A percentile compares a stretch with the other conserved stretches of the same genome.
These are phyloP conservation scores for Baryphthengus martii DNA, from an alignment of 2,113 vertebrate species.

Conservation along the genomic window DNA sequence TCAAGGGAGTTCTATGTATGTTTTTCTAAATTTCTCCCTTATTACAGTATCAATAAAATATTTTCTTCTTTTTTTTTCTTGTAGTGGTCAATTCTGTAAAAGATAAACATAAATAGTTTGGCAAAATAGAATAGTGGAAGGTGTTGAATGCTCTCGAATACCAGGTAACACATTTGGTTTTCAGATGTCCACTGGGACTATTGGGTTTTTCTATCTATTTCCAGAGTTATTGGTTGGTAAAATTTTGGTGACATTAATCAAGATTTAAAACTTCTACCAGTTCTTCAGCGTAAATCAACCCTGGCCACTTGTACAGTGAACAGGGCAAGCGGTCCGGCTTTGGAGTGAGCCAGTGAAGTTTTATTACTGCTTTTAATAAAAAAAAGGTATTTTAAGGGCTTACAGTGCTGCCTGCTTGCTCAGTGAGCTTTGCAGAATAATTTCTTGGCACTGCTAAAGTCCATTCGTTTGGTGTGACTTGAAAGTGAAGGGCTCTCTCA, in stretches of 20 bases:
- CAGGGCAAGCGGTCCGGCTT: not conserved
- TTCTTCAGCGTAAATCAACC: not conserved
- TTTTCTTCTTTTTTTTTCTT: conserved; percentile 1
- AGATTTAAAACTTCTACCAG: not conserved
- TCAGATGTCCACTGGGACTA: not conserved
- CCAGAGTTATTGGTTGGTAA: not conserved
- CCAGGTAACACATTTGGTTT: not conserved
- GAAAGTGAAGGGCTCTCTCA: not conserved
- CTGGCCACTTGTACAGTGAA: not conserved
- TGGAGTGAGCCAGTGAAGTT: not conserved
- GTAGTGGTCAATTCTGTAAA: not conserved
- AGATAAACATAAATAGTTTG: not conserved
- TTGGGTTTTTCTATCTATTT: not conserved
- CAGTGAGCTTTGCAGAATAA: not conserved
- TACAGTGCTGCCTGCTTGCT: not conserved
- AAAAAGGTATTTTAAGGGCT: rapidly evolving
- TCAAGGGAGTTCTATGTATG: not conserved
- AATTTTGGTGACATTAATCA: rapidly evolving
- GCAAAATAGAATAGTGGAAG: not conserved
- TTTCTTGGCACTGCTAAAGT: not conserved
- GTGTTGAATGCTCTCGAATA: not conserved
- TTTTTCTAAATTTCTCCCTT: conserved; percentile 12
- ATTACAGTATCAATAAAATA: conserved; percentile 32
- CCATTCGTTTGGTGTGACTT: not conserved
- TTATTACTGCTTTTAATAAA: not conserved